Percentiles rank a stretch among this genome's conserved stretches.
phyloP scores from a whole-genome alignment of 1,140 invertebrate genomes.

The Euglossa dilemma region DNA sequence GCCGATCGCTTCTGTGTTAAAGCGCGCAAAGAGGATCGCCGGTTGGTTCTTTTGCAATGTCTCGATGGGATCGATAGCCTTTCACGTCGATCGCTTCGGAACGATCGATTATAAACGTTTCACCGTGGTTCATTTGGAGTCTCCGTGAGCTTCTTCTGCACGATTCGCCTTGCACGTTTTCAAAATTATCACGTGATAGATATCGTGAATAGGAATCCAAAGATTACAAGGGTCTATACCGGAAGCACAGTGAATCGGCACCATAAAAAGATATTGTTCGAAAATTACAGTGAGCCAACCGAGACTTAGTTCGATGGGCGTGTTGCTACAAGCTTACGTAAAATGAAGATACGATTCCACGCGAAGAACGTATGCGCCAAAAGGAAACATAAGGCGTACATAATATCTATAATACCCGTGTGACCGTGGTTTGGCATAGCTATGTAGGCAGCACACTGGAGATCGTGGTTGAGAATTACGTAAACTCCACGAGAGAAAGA shows the following conservation, averaged over 20 bases:
- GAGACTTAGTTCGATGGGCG: slow-evolving; percentile 3
- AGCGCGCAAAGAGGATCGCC: neutral
- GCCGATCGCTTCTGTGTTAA: neutral
- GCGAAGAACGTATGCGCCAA: slow-evolving; percentile 39
- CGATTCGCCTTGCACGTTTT: slow-evolving; percentile 1
- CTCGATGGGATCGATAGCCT: slow-evolving; percentile 7
- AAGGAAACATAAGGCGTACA: slow-evolving; percentile 25
- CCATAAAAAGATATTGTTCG: slow-evolving; percentile 45
- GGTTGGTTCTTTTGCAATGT: neutral
- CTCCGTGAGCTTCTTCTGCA: neutral
- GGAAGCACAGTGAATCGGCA: slow-evolving; percentile 17
- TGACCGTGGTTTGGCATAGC: slow-evolving; percentile 57
- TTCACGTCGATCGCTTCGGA: slow-evolving; percentile 13
- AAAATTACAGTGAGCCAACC: slow-evolving; percentile 21
- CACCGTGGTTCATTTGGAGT: slow-evolving; percentile 1
- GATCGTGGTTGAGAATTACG: slow-evolving; percentile 48
- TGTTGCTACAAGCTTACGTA: slow-evolving; percentile 22
- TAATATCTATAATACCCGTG: slow-evolving; percentile 62
- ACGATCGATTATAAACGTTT: slow-evolving; percentile 34
- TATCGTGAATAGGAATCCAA: slow-evolving; percentile 15
- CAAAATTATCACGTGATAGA: slow-evolving; percentile 16
- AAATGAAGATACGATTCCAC: slow-evolving; percentile 43
- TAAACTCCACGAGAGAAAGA: slow-evolving; percentile 46
- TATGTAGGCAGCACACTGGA: slow-evolving; percentile 30
- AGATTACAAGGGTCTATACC: slow-evolving; percentile 5